Base-by-base conservation (phyloP, 2,113 vertebrate species). In the Chaetorhynchus papuensis region DNA sequence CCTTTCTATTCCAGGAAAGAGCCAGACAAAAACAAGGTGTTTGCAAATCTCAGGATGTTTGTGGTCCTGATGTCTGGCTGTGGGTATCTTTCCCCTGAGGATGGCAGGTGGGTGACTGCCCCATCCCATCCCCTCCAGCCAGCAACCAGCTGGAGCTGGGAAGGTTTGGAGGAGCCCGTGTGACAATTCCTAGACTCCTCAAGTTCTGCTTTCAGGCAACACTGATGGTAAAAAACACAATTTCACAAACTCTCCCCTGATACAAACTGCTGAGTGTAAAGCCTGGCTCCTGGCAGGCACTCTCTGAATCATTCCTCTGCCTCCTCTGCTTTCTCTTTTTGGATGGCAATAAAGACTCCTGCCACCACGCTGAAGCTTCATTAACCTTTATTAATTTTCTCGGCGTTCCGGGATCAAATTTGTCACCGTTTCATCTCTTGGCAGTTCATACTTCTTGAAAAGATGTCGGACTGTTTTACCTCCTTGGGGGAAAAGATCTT, bases 311-410 rank as follows among this genome's bases (percentile, higher is more conserved):
- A 95, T 93, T 94, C n/a, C 37, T 96, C 68, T 94, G 57, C 83
- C 93, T 96, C 92, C 93, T 96, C 83, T 93, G 83, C 92, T 87
- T 96, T 96, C 90, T 89, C 61, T 89, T 96, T 95, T 94, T 79
- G 72, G 83, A 94, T 65, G n/a, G 49, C 76, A 84, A 22, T 93
- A 81, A 92, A 79, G 72, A 90, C 31, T 96, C 11, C 72, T 87
- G 80, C 90, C 72, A 90, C 69, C 74, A 95, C 56, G 53, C 59
- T 86, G 88, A 75, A 96, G 90, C 92, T 93, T 96, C 93, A 94
- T 96, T 97, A 97, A 96, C 94, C 93, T 96, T 96, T 94, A 94
- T 90, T 93, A 94, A 93, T 95, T 95, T 96, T 95, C 93, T 88
- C 64, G 28, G 76, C 56, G 56, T 96, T 95, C 93, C 0, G 3